These are phyloP conservation scores for Chelon auratus DNA, from an alignment of 2,797 vertebrate species.

Conservation along the genomic window DNA sequence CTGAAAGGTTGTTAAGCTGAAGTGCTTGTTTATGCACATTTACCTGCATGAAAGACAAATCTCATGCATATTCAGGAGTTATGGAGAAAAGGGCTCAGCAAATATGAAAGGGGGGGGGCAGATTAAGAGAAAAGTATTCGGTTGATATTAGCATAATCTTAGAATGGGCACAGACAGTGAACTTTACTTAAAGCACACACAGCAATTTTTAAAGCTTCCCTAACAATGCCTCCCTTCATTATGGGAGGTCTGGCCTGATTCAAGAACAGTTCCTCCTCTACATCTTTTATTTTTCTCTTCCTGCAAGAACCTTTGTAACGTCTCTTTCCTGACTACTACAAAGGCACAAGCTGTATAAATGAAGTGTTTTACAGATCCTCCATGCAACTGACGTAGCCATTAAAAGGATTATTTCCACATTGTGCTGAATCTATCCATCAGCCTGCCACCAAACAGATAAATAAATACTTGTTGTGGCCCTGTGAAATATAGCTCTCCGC, in stretches of 20 bases:
- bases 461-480: slow-evolving; percentile 58
- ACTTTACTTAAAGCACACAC: slow-evolving; percentile 24
- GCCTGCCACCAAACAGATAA: slow-evolving; percentile 30
- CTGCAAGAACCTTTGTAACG: slow-evolving; percentile 46
- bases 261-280: slow-evolving; percentile 35
- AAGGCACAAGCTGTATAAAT: slow-evolving; percentile 61
- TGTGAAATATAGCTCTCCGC: slow-evolving; percentile 31
- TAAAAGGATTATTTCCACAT: slow-evolving; percentile 60
- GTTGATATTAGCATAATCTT: slow-evolving; percentile 48
- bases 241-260: slow-evolving; percentile 42
- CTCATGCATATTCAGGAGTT: slow-evolving; percentile 71
- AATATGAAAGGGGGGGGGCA: slow-evolving; percentile 1
- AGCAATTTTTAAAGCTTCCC: slow-evolving; percentile 52
- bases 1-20: slow-evolving; percentile 16
- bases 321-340: slow-evolving; percentile 54
- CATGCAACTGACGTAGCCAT: slow-evolving; percentile 44
- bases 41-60: slow-evolving; percentile 48
- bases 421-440: slow-evolving; percentile 56
- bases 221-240: slow-evolving; percentile 39
- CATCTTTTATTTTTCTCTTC: slow-evolving; percentile 23
- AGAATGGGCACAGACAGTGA: background rate
- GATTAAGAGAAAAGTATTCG: slow-evolving; percentile 21
- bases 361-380: slow-evolving; percentile 51
- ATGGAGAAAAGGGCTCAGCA: slow-evolving; percentile 9
- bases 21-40: slow-evolving; percentile 49